A percentile compares a stretch with the other conserved stretches of the same genome.
phyloP scores from a whole-genome alignment of 2,797 vertebrate species.

The Microcaecilia unicolor region DNA sequence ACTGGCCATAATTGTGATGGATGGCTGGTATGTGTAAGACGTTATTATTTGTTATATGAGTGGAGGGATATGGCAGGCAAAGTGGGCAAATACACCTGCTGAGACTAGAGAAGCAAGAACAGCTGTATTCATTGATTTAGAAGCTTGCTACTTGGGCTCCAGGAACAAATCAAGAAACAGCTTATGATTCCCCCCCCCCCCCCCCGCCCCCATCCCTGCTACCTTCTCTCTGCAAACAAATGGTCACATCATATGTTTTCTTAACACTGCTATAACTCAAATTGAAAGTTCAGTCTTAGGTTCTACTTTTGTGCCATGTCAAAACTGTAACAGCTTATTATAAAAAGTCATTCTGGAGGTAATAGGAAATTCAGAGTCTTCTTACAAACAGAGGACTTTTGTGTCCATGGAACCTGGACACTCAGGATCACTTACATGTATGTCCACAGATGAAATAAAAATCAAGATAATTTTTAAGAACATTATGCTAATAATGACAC shows the following conservation, averaged over 20 bases:
- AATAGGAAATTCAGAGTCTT: conserved; percentile 27
- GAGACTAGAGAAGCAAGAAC: conserved; percentile 81
- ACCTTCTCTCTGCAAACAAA: conserved; percentile 86
- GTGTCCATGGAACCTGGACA: conserved; percentile 29
- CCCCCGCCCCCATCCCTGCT: too few species aligned
- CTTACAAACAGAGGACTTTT: conserved; percentile 41
- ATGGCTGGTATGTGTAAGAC: conserved; percentile 85
- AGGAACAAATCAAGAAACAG: conserved; percentile 95
- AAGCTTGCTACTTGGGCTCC: conserved; percentile 77
- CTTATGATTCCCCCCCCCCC: conserved; percentile 61
- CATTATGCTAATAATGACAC: conserved; percentile 42
- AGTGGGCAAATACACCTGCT: conserved; percentile 90
- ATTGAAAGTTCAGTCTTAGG: conserved; percentile 81
- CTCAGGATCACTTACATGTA: conserved; percentile 52
- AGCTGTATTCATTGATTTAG: conserved; percentile 96
- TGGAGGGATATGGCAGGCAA: conserved; percentile 66
- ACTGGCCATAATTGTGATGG: conserved; percentile 83
- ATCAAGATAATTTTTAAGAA: conserved; percentile 39
- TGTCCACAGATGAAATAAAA: conserved; percentile 37
- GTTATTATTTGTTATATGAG: conserved; percentile 92
- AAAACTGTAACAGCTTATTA: conserved; percentile 66
- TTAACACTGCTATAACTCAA: conserved; percentile 76
- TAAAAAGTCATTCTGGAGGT: conserved; percentile 60
- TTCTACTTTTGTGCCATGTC: conserved; percentile 80
- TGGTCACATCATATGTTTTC: conserved; percentile 93